A percentile compares a stretch with the other conserved stretches of the same genome.
phyloP scores from a whole-genome alignment of 2,113 vertebrate genomes.

The Mystacornis crossleyi region DNA sequence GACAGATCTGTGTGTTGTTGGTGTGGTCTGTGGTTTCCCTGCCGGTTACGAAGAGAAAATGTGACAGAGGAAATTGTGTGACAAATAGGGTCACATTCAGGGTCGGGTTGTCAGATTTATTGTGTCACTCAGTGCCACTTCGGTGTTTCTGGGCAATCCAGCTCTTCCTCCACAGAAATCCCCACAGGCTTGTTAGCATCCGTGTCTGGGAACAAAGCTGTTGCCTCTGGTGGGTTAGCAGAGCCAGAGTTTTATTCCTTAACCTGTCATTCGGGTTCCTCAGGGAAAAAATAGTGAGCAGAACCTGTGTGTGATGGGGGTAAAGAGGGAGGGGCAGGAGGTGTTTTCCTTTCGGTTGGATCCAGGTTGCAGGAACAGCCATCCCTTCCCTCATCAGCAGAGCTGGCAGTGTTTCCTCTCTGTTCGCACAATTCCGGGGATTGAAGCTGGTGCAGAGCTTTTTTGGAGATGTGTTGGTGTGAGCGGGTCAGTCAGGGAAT shows the following conservation, averaged over 20 bases:
- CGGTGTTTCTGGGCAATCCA: neutral
- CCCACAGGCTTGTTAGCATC: neutral
- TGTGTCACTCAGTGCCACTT: neutral
- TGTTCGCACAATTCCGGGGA: accelerated
- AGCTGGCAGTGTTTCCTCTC: neutral
- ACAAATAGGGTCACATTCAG: neutral
- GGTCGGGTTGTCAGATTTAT: neutral
- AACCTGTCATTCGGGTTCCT: neutral
- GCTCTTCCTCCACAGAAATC: neutral
- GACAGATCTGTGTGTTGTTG: neutral
- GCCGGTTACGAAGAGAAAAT: neutral
- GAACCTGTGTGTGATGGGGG: neutral
- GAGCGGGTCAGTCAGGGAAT: neutral
- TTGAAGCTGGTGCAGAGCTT: neutral
- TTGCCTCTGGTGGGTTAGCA: neutral
- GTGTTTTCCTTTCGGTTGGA: neutral
- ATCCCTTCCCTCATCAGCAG: accelerated
- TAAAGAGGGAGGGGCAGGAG: neutral
- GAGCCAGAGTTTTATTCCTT: neutral
- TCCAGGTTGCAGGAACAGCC: neutral
- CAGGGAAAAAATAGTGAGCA: accelerated
- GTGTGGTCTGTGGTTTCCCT: conserved; percentile 60
- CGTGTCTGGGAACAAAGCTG: neutral
- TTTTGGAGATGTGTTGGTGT: accelerated
- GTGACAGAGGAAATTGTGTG: neutral